Evolutionary conservation across 2,113 vertebrate species (phyloP).

Genomic region (Gorsachius goisagi): DNA sequence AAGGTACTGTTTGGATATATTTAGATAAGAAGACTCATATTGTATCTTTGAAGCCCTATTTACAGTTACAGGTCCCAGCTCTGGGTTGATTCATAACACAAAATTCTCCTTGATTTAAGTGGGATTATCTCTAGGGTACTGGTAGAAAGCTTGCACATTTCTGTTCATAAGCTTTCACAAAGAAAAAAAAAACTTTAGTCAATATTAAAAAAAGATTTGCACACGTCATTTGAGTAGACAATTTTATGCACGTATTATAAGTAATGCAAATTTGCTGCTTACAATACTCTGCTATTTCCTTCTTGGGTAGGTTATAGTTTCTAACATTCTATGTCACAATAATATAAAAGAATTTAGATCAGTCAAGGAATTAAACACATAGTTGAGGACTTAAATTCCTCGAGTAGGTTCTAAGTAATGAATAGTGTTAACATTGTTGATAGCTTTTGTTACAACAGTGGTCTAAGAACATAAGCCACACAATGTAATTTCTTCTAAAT

Average conservation of each 20-base stretch:
- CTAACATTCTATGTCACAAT: neutral
- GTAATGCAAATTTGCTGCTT: neutral
- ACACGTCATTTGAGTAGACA: neutral
- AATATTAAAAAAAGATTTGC: neutral
- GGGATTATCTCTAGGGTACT: neutral
- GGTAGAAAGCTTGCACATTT: neutral
- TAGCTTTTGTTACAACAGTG: neutral
- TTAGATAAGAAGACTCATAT: neutral
- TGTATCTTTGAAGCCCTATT: neutral
- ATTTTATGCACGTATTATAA: neutral
- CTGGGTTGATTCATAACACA: neutral
- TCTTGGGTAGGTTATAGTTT: neutral
- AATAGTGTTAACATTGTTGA: neutral
- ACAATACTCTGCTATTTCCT: neutral
- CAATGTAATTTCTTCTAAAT: neutral
- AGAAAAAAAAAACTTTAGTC: neutral
- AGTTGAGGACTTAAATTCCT: neutral
- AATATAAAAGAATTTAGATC: neutral
- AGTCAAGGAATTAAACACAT: neutral
- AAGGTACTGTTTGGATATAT: neutral
- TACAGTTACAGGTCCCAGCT: neutral
- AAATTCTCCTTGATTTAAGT: neutral
- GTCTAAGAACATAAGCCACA: neutral
- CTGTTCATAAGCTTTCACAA: neutral
- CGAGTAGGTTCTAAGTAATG: neutral